Conservation (phyloP, 2,888 invertebrate genomes). For the Amitus sp. region DNA sequence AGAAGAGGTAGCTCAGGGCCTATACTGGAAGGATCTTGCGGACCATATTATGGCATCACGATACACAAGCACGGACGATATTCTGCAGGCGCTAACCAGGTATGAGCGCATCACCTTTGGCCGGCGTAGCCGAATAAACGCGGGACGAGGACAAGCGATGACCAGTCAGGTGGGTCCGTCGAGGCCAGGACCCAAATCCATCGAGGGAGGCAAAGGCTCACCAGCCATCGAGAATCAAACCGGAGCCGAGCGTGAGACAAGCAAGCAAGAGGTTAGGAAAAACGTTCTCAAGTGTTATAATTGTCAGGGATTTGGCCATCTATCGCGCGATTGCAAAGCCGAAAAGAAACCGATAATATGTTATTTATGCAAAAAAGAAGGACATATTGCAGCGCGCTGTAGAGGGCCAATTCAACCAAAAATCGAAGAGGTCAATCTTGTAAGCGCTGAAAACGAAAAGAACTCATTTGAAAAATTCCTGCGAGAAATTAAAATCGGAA, state of each 20-base stretch:
- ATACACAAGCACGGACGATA: not conserved
- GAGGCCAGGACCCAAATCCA: too few relatives aligned
- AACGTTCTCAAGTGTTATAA: conserved; percentile 6
- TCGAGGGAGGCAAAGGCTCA: too few relatives aligned
- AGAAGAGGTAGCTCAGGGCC: not conserved
- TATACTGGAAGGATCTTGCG: not conserved
- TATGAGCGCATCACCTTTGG: not conserved
- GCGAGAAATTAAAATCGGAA: not conserved
- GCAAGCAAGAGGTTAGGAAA: too few relatives aligned
- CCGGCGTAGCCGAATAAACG: too few relatives aligned
- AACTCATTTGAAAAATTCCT: conserved; percentile 9
- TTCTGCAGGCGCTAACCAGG: not conserved
- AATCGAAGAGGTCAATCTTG: not conserved
- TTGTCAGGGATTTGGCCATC: conserved; percentile 9
- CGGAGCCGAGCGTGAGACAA: too few relatives aligned
- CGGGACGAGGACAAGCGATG: too few relatives aligned
- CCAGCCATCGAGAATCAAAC: too few relatives aligned
- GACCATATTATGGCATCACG: not conserved
- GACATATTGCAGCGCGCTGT: not conserved
- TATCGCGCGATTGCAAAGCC: conserved; percentile 3
- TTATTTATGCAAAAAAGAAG: not conserved
- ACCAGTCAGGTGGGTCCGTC: too few relatives aligned
- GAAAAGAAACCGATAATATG: not conserved
- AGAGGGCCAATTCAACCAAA: not conserved
- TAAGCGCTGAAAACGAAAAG: not conserved